Evolutionary conservation across 1,140 invertebrate genomes (phyloP).

Genomic region (Neodiprion virginianus): DNA sequence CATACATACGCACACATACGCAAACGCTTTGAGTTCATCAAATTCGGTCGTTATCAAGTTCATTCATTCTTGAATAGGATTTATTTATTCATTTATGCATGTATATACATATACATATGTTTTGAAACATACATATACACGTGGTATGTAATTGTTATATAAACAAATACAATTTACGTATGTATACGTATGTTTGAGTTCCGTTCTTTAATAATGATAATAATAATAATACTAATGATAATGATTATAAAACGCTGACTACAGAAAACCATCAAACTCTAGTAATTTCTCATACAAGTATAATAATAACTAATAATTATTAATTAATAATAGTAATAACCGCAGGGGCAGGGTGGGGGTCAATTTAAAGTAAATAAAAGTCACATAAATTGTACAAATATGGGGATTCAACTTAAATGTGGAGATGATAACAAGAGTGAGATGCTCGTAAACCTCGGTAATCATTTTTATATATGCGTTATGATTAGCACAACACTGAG

Average conservation of each 20-base stretch:
- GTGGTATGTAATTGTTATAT: constrained; percentile 21
- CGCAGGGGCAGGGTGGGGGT: constrained; percentile 5
- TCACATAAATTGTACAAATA: constrained; percentile 51
- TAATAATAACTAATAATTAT: constrained; percentile 32
- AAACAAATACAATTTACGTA: constrained; percentile 36
- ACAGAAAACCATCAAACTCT: constrained; percentile 23
- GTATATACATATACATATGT: constrained; percentile 37
- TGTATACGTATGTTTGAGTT: constrained; percentile 22
- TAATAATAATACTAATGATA: constrained; percentile 16
- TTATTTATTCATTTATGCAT: constrained; percentile 45
- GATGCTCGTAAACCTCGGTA: constrained; percentile 37
- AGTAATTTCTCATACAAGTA: not conserved
- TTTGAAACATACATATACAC: not conserved
- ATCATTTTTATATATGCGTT: constrained; percentile 40
- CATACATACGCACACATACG: too few relatives aligned
- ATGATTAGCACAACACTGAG: constrained; percentile 54
- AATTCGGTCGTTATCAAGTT: constrained; percentile 32
- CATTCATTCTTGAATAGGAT: constrained; percentile 52
- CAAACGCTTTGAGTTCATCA: too few relatives aligned
- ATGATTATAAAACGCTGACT: constrained; percentile 48
- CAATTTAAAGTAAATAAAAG: constrained; percentile 46
- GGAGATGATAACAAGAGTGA: constrained; percentile 39
- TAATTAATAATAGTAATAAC: constrained; percentile 37
- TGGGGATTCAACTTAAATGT: constrained; percentile 43
- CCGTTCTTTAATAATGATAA: constrained; percentile 20